Base-by-base conservation (phyloP, 2,113 vertebrate species). In the Aspidoscelis tigris region DNA sequence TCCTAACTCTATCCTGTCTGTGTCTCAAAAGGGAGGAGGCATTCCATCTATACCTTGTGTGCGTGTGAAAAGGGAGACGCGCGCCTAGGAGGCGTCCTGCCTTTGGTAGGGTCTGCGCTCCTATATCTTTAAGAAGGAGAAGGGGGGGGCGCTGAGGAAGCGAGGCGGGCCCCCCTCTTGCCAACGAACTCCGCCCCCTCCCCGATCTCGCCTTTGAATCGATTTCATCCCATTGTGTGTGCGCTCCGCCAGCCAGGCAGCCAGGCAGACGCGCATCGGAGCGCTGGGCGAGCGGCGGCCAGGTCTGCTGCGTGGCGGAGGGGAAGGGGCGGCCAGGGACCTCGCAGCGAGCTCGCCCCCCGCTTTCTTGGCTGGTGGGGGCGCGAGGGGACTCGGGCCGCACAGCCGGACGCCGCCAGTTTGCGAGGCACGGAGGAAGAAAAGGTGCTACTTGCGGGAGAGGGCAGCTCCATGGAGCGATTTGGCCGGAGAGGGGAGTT, bases 221-320 rank as follows among this genome's bases (percentile, higher is more conserved):
- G 4, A 16, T 70, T 26, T 18, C 74, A 55, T 39, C 74, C 80
- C 80, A 43, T 82, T 86, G 85, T 68, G 81, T 26, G 33, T 8
- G 50, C 21, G 7, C 33, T 33, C 33, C 33, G 33, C 21, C n/a
- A 41, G 74, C 64, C 14, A 9, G 55, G 66, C 26, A 43, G 2
- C 33, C 33, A 33, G 33, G 33, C 33, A 33, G 33, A 33, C 33
- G 33, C 33, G 33, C 33, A 33, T 33, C 33, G 33, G 33, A 33
- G 33, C 33, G 53, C 20, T 14, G 39, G 58, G 12, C 3, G 26
- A 16, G n/a, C 41, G 26, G 78, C 24, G 55, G 24, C 14, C 18
- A 18, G 3, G 12, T 18, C 5, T 21, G 26, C 16, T 6, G 5
- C 20, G 47, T 16, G 58, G 14, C 58, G 18, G n/a, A 20, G 33